Percentiles rank a stretch among this genome's conserved stretches.
These are phyloP conservation scores for Dione juno DNA, from an alignment of 2,888 invertebrate genomes.

Conservation along the genomic window DNA sequence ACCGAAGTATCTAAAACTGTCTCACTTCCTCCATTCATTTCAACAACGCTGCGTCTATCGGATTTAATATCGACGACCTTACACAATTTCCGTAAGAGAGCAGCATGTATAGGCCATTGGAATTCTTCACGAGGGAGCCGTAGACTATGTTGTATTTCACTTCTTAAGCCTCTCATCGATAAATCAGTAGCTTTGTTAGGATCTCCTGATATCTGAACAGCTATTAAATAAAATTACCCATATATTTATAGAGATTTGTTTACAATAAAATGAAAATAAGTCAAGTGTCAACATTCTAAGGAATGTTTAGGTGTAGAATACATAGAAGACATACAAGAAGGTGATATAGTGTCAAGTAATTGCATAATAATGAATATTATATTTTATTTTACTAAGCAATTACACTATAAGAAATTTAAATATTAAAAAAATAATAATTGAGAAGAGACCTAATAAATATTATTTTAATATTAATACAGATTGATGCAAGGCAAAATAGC, in stretches of 20 bases:
- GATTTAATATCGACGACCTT: constrained; percentile 78
- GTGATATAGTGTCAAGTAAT: too few relatives aligned
- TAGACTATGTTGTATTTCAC: constrained; percentile 70
- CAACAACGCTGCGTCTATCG: constrained; percentile 59
- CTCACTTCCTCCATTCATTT: constrained; percentile 73
- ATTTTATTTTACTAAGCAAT: too few relatives aligned
- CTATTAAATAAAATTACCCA: constrained; percentile 53
- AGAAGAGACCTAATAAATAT: too few relatives aligned
- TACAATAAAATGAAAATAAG: too few relatives aligned
- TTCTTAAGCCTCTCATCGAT: constrained; percentile 76
- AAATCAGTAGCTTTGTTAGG: constrained; percentile 75
- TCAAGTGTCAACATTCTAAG: too few relatives aligned
- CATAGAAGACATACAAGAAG: too few relatives aligned
- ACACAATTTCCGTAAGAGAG: constrained; percentile 72
- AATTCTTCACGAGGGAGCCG: constrained; percentile 60
- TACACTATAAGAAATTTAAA: too few relatives aligned
- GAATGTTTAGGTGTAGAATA: too few relatives aligned
- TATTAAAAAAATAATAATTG: too few relatives aligned
- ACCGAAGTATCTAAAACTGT: constrained; percentile 58
- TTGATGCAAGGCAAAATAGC: too few relatives aligned
- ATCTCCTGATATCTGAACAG: constrained; percentile 74
- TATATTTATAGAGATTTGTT: not conserved
- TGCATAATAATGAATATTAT: too few relatives aligned
- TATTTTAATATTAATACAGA: too few relatives aligned
- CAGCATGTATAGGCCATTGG: constrained; percentile 75